phyloP scores from a whole-genome alignment of 2,888 invertebrate species.

The Teleiodes luculella region DNA sequence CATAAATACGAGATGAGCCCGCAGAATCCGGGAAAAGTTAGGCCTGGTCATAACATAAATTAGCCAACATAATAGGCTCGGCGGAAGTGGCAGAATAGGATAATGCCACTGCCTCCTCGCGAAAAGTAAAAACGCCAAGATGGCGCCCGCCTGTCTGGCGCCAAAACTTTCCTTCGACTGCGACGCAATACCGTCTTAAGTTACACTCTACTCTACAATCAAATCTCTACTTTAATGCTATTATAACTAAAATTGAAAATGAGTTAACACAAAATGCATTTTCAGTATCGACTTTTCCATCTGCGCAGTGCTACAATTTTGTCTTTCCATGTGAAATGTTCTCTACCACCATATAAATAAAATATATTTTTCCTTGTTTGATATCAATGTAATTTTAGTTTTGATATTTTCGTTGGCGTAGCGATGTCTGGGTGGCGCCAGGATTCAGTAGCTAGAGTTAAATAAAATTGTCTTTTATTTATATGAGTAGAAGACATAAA shows the following conservation, averaged over 20 bases:
- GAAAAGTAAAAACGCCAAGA: conserved; percentile 49
- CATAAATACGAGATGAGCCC: conserved; percentile 16
- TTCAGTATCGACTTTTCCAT: conserved; percentile 50
- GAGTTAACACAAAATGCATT: conserved; percentile 25
- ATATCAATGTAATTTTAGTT: conserved; percentile 26
- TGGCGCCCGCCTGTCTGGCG: conserved; percentile 66
- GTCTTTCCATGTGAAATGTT: background rate
- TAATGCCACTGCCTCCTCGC: conserved; percentile 50
- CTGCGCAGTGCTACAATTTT: conserved; percentile 12
- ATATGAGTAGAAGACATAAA: background rate
- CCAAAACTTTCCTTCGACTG: conserved; percentile 43
- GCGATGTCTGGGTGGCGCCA: conserved; percentile 54
- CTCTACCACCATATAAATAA: conserved; percentile 9
- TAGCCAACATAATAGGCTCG: conserved; percentile 55
- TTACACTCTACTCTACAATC: background rate
- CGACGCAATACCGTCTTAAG: conserved; percentile 38
- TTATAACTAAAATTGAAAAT: conserved; percentile 20
- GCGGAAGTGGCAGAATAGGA: conserved; percentile 57
- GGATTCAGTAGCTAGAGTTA: background rate
- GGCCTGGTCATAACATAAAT: conserved; percentile 57
- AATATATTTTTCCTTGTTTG: conserved; percentile 25
- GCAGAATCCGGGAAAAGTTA: conserved; percentile 45
- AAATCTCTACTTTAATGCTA: conserved; percentile 14
- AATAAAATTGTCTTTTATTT: background rate
- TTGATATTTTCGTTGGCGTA: conserved; percentile 45